These are phyloP conservation scores for Lethenteron camtschaticum DNA, from an alignment of 2,113 vertebrate species.

Conservation along the genomic window DNA sequence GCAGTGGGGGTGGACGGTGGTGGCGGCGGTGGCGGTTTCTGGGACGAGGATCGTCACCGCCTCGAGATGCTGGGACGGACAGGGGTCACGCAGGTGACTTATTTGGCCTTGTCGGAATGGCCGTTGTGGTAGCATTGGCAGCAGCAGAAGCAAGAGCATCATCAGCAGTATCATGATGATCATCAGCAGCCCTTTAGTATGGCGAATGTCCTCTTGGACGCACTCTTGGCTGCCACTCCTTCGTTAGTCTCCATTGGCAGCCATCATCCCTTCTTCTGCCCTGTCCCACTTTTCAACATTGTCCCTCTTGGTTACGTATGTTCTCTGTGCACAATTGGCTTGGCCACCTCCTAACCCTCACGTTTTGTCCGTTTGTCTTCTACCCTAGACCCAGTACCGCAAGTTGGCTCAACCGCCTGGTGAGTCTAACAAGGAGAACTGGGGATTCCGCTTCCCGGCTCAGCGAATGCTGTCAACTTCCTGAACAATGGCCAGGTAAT, in stretches of 20 bases:
- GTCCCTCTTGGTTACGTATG: background rate
- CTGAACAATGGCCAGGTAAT: too few relatives aligned
- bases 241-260: background rate
- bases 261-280: background rate
- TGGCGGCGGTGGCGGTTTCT: background rate
- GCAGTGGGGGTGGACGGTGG: slow-evolving; percentile 9
- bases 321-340: background rate
- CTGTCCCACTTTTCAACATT: slow-evolving; percentile 8
- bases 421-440: slow-evolving; percentile 96
- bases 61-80: too few relatives aligned
- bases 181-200: too few relatives aligned
- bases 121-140: too few relatives aligned
- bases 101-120: too few relatives aligned
- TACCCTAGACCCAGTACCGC: background rate
- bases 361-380: background rate
- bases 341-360: background rate
- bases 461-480: too few relatives aligned
- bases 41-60: too few relatives aligned
- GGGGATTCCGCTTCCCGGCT: slow-evolving; percentile 14
- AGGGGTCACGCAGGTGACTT: too few relatives aligned
- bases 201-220: too few relatives aligned
- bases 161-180: too few relatives aligned
- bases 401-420: slow-evolving; percentile 49
- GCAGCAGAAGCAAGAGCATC: too few relatives aligned
- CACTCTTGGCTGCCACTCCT: background rate